A percentile compares a stretch with the other conserved stretches of the same genome.
Evolutionary conservation across 2,888 invertebrate species (phyloP).

Genomic region (Ferdinandea cuprea): DNA sequence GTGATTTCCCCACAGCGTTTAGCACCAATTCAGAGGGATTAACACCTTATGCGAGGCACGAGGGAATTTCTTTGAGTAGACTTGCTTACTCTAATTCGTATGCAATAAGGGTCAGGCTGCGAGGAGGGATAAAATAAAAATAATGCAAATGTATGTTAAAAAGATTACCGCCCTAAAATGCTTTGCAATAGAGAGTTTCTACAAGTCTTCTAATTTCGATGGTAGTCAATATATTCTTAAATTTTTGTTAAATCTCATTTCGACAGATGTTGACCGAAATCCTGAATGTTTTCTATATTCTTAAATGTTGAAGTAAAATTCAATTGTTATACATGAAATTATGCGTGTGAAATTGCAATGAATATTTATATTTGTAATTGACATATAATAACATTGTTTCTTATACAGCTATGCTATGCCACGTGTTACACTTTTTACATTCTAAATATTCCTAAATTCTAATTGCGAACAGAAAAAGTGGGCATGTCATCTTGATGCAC

Average conservation of each 20-base stretch:
- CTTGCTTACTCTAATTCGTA: slow-evolving; percentile 47
- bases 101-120: slow-evolving; percentile 40
- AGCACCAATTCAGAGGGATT: slow-evolving; percentile 70
- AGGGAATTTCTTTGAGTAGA: slow-evolving; percentile 31
- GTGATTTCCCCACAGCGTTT: slow-evolving; percentile 54
- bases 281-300: neutral
- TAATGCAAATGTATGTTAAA: slow-evolving; percentile 73
- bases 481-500: no score
- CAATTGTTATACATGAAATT: slow-evolving; percentile 30
- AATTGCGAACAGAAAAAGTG: no score
- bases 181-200: slow-evolving; percentile 29
- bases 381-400: neutral
- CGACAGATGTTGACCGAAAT: slow-evolving; percentile 55
- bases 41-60: slow-evolving; percentile 58
- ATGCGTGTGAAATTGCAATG: neutral
- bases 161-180: slow-evolving; percentile 64
- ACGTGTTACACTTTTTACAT: slow-evolving; percentile 19
- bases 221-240: slow-evolving; percentile 50
- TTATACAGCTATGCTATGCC: no score
- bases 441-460: no score
- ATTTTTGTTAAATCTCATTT: slow-evolving; percentile 37
- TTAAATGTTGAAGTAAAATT: neutral
- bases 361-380: slow-evolving; percentile 24
- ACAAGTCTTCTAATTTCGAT: slow-evolving; percentile 24
- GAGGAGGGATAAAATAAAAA: slow-evolving; percentile 44